Conservation (phyloP, 2,888 invertebrate species). For the Hoplodrina blanda region DNA sequence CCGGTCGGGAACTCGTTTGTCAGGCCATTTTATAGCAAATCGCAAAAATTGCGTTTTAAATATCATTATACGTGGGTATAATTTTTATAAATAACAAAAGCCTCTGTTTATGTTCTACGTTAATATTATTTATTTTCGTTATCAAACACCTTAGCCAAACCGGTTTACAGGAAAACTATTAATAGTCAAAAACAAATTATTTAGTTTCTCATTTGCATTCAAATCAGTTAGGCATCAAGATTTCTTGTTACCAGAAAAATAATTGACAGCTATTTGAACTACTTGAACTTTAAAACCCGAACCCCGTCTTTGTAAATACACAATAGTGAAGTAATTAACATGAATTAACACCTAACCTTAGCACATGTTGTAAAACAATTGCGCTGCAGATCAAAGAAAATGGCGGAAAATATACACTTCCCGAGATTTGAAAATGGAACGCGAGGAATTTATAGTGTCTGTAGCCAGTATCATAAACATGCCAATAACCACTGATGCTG, state of each 20-base stretch:
- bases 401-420: conserved; percentile 48
- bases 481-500: conserved; percentile 69
- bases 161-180: conserved; percentile 36
- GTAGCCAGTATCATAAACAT: conserved; percentile 69
- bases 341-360: conserved; percentile 31
- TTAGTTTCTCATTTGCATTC: conserved; percentile 32
- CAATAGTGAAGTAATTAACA: conserved; percentile 36
- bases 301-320: conserved; percentile 18
- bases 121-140: conserved; percentile 23
- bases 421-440: conserved; percentile 57
- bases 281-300: conserved; percentile 31
- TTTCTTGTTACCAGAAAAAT: conserved; percentile 17
- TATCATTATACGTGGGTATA: conserved; percentile 1
- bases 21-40: conserved; percentile 41
- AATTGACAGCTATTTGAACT: conserved; percentile 34
- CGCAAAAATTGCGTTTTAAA: conserved; percentile 50
- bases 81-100: neutral
- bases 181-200: conserved; percentile 31
- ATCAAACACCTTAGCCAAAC: conserved; percentile 19
- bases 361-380: conserved; percentile 30
- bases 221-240: conserved; percentile 26
- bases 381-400: conserved; percentile 35
- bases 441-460: conserved; percentile 59
- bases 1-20: conserved; percentile 61
- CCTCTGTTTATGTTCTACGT: conserved; percentile 7